A percentile compares a stretch with the other conserved stretches of the same genome.
These are phyloP conservation scores for Blennius ocellaris DNA, from an alignment of 2,113 vertebrate species.

Conservation along the genomic window DNA sequence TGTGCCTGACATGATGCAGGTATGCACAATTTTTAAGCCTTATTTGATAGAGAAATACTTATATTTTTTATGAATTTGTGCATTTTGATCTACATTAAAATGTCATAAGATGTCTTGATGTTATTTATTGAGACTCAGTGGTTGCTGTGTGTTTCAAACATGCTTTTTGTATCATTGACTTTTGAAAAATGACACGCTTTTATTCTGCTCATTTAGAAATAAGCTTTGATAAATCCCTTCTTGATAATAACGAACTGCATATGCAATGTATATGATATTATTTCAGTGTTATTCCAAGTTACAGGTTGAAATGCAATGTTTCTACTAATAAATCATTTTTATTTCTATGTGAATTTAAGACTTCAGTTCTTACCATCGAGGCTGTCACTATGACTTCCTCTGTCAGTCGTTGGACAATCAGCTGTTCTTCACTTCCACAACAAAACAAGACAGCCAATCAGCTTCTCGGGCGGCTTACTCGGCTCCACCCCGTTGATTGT, in stretches of 20 bases:
- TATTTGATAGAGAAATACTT: conserved; percentile 54
- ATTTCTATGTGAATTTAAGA: background rate
- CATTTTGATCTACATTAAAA: conserved; percentile 67
- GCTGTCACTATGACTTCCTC: background rate
- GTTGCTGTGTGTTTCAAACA: background rate
- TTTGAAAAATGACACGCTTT: background rate
- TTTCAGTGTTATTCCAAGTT: background rate
- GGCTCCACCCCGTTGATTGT: background rate
- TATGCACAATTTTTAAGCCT: conserved; percentile 59
- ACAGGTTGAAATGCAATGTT: background rate
- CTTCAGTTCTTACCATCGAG: background rate
- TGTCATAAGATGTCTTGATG: conserved; percentile 33
- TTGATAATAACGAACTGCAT: background rate
- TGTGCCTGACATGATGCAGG: conserved; percentile 30
- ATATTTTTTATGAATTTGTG: conserved; percentile 64
- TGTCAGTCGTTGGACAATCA: conserved; percentile 23
- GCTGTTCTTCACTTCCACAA: conserved; percentile 26
- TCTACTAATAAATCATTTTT: conserved; percentile 36
- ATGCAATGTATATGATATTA: background rate
- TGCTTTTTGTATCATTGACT: background rate
- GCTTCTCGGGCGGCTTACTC: conserved; percentile 23
- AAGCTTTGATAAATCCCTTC: background rate
- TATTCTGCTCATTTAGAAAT: background rate
- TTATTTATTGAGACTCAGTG: conserved; percentile 42
- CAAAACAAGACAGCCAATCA: conserved; percentile 55